Evolutionary conservation across 2,797 vertebrate genomes (phyloP), one percentile per base, ranked within the genome.

Genomic region (Cynopterus sphinx): DNA sequence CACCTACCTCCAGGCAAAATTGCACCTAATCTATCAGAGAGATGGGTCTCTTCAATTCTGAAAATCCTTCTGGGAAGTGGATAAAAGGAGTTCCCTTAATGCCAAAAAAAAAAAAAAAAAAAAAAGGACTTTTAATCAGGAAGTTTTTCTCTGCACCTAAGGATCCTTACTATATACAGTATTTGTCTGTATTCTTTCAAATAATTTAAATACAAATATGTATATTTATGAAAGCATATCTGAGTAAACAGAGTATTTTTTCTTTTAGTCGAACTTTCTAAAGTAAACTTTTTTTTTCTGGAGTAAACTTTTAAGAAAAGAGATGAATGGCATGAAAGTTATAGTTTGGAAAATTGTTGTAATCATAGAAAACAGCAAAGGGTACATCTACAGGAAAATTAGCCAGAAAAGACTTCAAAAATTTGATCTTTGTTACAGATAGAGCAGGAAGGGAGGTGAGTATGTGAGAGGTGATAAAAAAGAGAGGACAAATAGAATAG

Each of bases 1-100:
- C 91, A 95, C 74, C 83, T 93, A 90, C 43, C 77, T 96, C 41
- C 39, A 94, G 92, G 93, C 84, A 93, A 96, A 97, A 97, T 77
- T 95, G 61, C 16, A 84, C 59, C 79, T 95, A 89, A 96, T 94
- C 83, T 94, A 75, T 95, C 93, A 95, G 41, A 96, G 36, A 83
- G 41, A 87, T 93, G 79, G 90, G n/a, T 87, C 87, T 96, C 43
- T 87, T 73, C 49, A 94, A 81, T 87, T 97, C 91, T 92, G 79
- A 96, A 90, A 95, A 87, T 94, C 43, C 53, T 92, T 75, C 79
- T 95, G 43, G 70, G 43, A 94, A 94, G 3, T 51, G 75, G 17
- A 65, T 81, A 91, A 46, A 68, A 82, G 36, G 93, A 77, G 55
- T 81, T 89, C 19, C 26, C 9, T 75, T 90, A 91, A 90, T 74